Evolutionary conservation across 2,113 vertebrate genomes (phyloP), one percentile per base, ranked within the genome.

Genomic region (Cottus gobio): DNA sequence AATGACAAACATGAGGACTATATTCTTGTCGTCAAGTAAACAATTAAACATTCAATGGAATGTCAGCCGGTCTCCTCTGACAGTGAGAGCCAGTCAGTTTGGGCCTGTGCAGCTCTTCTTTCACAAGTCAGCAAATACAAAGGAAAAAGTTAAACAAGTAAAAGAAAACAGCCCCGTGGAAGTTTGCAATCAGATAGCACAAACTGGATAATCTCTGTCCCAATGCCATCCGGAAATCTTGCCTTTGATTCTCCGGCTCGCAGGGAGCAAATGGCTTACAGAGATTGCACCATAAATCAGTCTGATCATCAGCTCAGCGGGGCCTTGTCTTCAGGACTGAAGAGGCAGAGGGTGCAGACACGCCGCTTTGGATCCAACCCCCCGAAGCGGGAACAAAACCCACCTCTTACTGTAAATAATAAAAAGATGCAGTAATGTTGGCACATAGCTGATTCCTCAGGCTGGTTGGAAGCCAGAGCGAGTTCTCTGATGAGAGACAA

Each of bases 101-200:
- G 39, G 76, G 69, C 48, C 61, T 30, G 39, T 71, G 69, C 60
- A 71, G 46, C 71, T 86, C 58, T 61, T 83, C 68, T 77, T 79
- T 83, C 37, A 66, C 56, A 71, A 79, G 71, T 85, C 48, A 67
- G 52, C 82, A 77, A 81, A 84, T 20, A 70, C 63, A 79, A 73
- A 69, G 79, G 56, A 77, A 91, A 77, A 84, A 77, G 70, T 68
- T 52, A 63, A 86, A 83, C 73, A 71, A 77, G 80, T 80, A 83
- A 85, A 86, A 90, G 68, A 83, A 92, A 89, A 91, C 84, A 90
- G 91, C 86, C 86, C 48, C 60, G 24, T 92, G 90, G 91, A 90
- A 86, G 87, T 94, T 89, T 91, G 93, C 81, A 94, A 94, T 93
- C 93, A 92, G 91, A 92, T 90, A 88, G 82, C 72, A 91, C 88